Base-by-base conservation (phyloP, 1,140 invertebrate genomes). In the Dendrolimus kikuchii region DNA sequence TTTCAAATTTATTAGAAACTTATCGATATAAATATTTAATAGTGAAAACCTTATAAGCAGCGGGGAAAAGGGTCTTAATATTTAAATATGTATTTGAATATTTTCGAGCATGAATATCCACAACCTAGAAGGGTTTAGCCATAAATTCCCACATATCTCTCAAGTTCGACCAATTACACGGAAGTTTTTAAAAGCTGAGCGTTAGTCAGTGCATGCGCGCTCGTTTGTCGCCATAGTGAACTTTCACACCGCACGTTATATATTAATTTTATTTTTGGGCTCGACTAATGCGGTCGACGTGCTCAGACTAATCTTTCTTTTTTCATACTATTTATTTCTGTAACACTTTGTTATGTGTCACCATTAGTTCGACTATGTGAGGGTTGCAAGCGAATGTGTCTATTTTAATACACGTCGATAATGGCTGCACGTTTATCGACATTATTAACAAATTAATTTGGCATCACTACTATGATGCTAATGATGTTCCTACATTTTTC, bases 251-350 rank as follows among this genome's bases (percentile, higher is more conserved):
- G 55, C 44, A 64, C 62, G 64, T 59, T 46, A 62, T 58, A 62
- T 62, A 82, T 82, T 76, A 77, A 73, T 78, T 74, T 80, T 81
- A 81, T 80, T 82, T 82, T 81, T 70, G 66, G 71, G 60, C 54
- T 50, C 64, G 40, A 48, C 62, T 75, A 77, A 74, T 72, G 71
- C 64, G 61, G 57, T 43, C 59, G 63, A 70, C 71, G 71, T 61
- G 64, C 74, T 65, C 61, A 53, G 63, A 64, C 66, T 71, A 64
- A 68, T 74, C 71, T 66, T 72, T 73, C 59, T 74, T 81, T 81
- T 73, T 75, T 61, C 62, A 64, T 64, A 57, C 65, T 71, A 75
- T 77, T 77, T 78, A 81, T 76, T 80, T 74, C 69, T 67, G 78
- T 74, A 73, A 74, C 77, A 72, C 63, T 77, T 68, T 77, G 74